Evolutionary conservation across 2,113 vertebrate species (phyloP), one percentile per base, ranked within the genome.

Genomic region (Poeciliopsis occidentalis): DNA sequence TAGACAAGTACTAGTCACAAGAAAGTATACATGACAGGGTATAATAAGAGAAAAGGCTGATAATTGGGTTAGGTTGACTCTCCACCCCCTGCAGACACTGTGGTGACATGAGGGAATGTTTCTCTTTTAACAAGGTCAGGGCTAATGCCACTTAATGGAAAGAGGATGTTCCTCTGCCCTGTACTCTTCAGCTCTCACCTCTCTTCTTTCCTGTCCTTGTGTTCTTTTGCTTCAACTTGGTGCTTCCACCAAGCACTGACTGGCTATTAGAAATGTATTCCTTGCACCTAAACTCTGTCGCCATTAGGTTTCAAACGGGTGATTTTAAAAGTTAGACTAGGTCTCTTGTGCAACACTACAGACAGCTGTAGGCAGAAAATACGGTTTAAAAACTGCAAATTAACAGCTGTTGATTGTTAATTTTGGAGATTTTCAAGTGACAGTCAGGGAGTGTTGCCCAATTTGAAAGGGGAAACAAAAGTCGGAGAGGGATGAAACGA

Each of bases 61-160:
- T 87, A 84, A 90, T 89, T 87, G 71, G 69, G 78, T 82, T 75
- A 34, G 80, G 47, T 64, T 37, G 75, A 73, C 69, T 83, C 88
- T 79, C 85, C 88, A 72, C 82, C 88, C 61, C 84, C 69, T 81
- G 81, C 83, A 90, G 89, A 92, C 92, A 85, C 75, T 12, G 47
- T 76, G 88, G 91, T 89, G 89, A 89, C 92, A 84, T 68, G 34
- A 64, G 87, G 85, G 92, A 93, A 90, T 91, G 90, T 87, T 91
- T 78, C 80, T 75, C 80, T 87, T 91, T 91, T 89, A 87, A 90
- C 81, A 75, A 86, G 87, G 83, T 89, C 84, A 61, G 72, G 57
- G 74, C 81, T 86, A 83, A 87, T 85, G 26, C 76, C 34, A 37
- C 64, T 82, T 86, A 88, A 92, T 81, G 76, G 75, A 73, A 83